Base-by-base conservation (phyloP, 2,113 vertebrate species). In the Cyanoliseus patagonus region DNA sequence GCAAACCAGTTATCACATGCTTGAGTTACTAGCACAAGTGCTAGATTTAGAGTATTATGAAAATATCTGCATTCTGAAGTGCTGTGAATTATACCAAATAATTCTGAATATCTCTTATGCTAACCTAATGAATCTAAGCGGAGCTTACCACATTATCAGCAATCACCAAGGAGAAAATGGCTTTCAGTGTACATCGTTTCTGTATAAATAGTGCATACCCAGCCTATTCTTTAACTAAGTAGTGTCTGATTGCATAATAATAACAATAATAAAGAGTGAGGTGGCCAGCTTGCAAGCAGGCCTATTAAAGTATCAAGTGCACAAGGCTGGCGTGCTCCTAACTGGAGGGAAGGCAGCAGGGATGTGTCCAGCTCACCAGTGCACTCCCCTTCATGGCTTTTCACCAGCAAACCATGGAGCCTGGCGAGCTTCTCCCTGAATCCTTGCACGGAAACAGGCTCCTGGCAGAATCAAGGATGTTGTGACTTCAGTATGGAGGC, bases 61-160 rank as follows among this genome's bases (percentile, higher is more conserved):
- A 97, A 97, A 97, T 94, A 96, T 28, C 96, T 94, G 89, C 86
- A 90, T 95, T 97, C 90, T 96, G 96, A 97, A 98, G 92, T 96
- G 92, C 93, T 95, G 53, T 94, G 95, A 97, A 96, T 98, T 97
- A 98, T 67, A 95, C 84, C 88, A 96, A 97, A 97, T 96, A 97
- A 97, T 97, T 94, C 91, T 92, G 94, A 97, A 84, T 63, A 86
- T 93, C 77, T 96, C 93, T 95, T 95, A 95, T 86, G 83, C 95
- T 96, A 62, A 69, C 76, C 92, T 96, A 97, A 98, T 97, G 97
- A 98, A 97, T 97, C 92, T 95, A 92, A 97, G 90, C 82, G 52
- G 85, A 94, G 80, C 78, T 92, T 95, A 77, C 82, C 63, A 61
- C 66, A 72, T 84, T 96, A 96, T 94, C 94, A 91, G 88, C 67